Evolutionary conservation across 2,113 vertebrate species (phyloP).

Genomic region (Thunnus thynnus): DNA sequence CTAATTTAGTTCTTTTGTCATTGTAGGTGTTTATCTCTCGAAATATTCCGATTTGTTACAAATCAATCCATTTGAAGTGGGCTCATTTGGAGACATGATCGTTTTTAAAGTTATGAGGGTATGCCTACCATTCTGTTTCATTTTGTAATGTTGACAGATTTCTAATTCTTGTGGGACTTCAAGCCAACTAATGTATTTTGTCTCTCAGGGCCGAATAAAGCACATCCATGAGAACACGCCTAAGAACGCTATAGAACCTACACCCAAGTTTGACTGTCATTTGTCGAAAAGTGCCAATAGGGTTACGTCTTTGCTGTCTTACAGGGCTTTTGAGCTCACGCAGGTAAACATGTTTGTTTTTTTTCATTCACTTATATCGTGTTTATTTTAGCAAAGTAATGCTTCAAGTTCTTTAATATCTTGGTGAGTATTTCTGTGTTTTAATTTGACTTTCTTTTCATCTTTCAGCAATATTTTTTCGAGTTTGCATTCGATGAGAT

Average conservation of each 20-base stretch:
- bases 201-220: conserved; percentile 92
- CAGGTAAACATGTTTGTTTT: conserved; percentile 85
- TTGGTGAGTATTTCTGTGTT: background rate
- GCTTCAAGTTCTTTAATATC: background rate
- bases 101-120: conserved; percentile 99
- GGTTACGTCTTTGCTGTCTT: conserved; percentile 91
- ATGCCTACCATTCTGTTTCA: conserved; percentile 47
- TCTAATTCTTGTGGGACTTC: background rate
- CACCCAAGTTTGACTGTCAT: conserved; percentile 94
- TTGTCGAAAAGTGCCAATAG: conserved; percentile 91
- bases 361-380: background rate
- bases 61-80: conserved; percentile 92
- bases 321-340: conserved; percentile 95
- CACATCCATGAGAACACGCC: conserved; percentile 89
- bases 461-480: conserved; percentile 94
- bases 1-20: conserved; percentile 26
- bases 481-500: conserved; percentile 95
- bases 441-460: background rate
- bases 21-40: conserved; percentile 92
- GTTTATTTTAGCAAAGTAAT: background rate
- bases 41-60: conserved; percentile 95
- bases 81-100: conserved; percentile 90
- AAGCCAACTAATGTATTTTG: conserved; percentile 21
- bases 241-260: conserved; percentile 89
- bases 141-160: too few species aligned